Evolutionary conservation across 2,888 invertebrate genomes (phyloP).

Genomic region (Chaitophorus viminalis): DNA sequence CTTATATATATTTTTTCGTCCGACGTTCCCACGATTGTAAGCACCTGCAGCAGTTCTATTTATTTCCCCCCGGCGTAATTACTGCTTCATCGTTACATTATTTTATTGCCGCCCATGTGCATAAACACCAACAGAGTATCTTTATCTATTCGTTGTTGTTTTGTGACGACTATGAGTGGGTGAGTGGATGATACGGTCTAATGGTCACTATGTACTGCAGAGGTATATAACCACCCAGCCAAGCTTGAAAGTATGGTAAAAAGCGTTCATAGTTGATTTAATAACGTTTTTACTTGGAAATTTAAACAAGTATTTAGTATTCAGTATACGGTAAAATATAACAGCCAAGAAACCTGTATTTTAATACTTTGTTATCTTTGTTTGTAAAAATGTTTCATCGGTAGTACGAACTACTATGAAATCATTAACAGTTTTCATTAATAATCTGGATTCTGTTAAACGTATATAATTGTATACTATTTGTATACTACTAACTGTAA

Average conservation of each 20-base stretch:
- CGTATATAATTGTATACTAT: no score
- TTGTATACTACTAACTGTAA: no score
- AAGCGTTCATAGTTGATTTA: slow-evolving; percentile 42
- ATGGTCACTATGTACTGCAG: slow-evolving; percentile 30
- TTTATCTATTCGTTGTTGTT: slow-evolving; percentile 57
- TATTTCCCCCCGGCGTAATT: slow-evolving; percentile 46
- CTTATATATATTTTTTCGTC: neutral
- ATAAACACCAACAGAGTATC: slow-evolving; percentile 43
- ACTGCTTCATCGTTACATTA: slow-evolving; percentile 49
- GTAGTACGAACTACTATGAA: no score
- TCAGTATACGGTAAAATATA: neutral
- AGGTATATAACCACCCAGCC: slow-evolving; percentile 21
- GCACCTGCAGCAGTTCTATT: slow-evolving; percentile 52
- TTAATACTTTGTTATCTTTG: neutral
- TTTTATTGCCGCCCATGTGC: slow-evolving; percentile 56
- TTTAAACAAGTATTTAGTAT: slow-evolving; percentile 2
- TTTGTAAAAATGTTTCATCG: neutral
- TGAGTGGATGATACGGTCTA: slow-evolving; percentile 58
- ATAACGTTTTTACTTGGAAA: slow-evolving; percentile 25
- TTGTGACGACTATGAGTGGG: slow-evolving; percentile 49
- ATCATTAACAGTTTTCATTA: no score
- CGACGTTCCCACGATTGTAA: slow-evolving; percentile 57
- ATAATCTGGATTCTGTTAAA: no score
- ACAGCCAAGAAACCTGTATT: no score
- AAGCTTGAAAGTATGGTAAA: slow-evolving; percentile 56